Conservation (phyloP, 2,797 vertebrate species). For the Coracias cyanogaster region DNA sequence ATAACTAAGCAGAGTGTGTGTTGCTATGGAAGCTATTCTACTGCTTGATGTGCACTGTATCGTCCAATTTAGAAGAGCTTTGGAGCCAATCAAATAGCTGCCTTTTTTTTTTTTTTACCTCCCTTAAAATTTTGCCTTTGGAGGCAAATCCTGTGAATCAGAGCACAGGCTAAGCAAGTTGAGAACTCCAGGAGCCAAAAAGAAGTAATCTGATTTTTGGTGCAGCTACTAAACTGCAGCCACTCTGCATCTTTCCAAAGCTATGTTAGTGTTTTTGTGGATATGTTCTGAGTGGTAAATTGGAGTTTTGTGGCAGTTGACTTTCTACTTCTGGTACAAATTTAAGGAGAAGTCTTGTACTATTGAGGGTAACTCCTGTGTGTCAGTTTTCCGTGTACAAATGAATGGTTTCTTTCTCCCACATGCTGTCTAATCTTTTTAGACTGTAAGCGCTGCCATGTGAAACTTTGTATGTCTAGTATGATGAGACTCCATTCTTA, state of each 20-base stretch:
- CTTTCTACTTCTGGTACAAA: not conserved
- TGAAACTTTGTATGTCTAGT: not conserved
- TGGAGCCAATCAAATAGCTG: not conserved
- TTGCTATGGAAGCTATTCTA: constrained; percentile 69
- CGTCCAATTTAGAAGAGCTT: constrained; percentile 39
- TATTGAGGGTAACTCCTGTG: not conserved
- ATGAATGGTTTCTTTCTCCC: not conserved
- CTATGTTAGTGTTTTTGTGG: not conserved
- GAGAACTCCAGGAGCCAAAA: not conserved
- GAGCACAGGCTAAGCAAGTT: not conserved
- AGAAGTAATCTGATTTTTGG: not conserved
- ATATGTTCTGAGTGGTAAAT: not conserved
- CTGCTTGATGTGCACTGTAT: not conserved
- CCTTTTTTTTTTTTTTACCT: not conserved
- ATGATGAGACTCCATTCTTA: not conserved
- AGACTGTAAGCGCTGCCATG: not conserved
- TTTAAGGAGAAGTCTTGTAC: not conserved
- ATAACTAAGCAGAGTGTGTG: constrained; percentile 30
- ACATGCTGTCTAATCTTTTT: not conserved
- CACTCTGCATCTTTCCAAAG: not conserved
- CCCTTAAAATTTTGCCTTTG: not conserved
- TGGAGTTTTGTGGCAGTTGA: not conserved
- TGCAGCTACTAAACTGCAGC: not conserved
- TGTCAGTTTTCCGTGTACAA: not conserved
- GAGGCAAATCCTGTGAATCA: constrained; percentile 3